These are phyloP conservation scores for Belonocnema kinseyi DNA, from an alignment of 1,140 invertebrate species.

Conservation along the genomic window DNA sequence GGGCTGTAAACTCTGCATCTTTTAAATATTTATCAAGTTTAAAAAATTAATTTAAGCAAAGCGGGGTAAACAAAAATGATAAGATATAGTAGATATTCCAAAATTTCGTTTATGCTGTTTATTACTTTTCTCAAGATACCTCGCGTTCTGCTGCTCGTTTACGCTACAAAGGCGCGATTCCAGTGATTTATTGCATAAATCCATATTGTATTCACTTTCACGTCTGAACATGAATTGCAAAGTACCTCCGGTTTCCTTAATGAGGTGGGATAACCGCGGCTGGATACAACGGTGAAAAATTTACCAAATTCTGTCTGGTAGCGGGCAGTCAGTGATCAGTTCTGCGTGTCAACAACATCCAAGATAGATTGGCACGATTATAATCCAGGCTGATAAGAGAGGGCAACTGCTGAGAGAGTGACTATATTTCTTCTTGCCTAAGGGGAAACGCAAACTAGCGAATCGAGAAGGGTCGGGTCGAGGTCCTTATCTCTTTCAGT, in stretches of 20 bases:
- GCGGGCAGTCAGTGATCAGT: background rate
- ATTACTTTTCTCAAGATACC: background rate
- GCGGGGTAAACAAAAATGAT: no score
- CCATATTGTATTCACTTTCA: constrained; percentile 16
- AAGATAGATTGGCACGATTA: constrained; percentile 22
- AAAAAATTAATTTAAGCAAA: no score
- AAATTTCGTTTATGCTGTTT: background rate
- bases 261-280: background rate
- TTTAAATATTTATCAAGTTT: no score
- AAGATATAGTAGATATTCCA: background rate
- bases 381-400: background rate
- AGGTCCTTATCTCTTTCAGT: constrained; percentile 7
- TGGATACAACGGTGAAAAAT: background rate
- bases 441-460: background rate
- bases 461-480: background rate
- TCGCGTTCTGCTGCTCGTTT: background rate
- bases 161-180: background rate
- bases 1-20: no score
- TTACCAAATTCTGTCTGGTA: background rate
- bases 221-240: constrained; percentile 28
- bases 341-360: background rate
- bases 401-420: background rate
- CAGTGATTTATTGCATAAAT: constrained; percentile 17
- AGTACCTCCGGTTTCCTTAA: constrained; percentile 6
- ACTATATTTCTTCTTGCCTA: background rate